A percentile compares a stretch with the other conserved stretches of the same genome.
Conservation (phyloP, 37 sponge, comb jelly and placozoan genomes). For the Halichondria panicea region DNA sequence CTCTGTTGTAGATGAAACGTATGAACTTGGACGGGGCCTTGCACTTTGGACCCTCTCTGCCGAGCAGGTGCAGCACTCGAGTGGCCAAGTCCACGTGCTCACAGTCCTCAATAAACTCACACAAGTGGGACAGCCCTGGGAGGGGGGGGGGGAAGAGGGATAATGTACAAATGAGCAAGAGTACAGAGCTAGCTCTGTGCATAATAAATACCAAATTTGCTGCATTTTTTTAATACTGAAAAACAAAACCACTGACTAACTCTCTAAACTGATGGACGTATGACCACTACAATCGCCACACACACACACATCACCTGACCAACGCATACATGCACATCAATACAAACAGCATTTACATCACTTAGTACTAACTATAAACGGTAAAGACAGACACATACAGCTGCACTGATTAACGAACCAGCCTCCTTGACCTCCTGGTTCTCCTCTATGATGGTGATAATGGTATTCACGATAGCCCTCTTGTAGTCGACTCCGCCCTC, state of each 20-base stretch:
- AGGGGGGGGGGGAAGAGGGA: neutral
- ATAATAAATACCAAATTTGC: neutral
- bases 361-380: no score
- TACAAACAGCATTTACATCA: no score
- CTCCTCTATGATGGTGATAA: conserved; percentile 92
- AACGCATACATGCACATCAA: no score
- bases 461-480: conserved; percentile 92
- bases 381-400: no score
- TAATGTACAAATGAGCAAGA: neutral
- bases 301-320: no score
- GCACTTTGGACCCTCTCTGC: conserved; percentile 86
- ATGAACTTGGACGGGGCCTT: conserved; percentile 82
- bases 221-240: no score
- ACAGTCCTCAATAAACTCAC: conserved; percentile 99
- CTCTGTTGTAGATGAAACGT: conserved; percentile 95
- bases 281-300: no score
- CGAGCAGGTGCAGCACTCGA: conserved; percentile 86
- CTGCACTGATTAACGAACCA: no score
- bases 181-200: neutral
- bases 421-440: conserved; percentile 89
- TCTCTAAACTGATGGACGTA: no score
- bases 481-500: conserved; percentile 98
- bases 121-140: conserved; percentile 87
- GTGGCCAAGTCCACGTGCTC: conserved; percentile 88
- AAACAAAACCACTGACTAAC: no score